Base-by-base conservation (phyloP, 2,888 invertebrate species). In the Agrochola lychnidis region DNA sequence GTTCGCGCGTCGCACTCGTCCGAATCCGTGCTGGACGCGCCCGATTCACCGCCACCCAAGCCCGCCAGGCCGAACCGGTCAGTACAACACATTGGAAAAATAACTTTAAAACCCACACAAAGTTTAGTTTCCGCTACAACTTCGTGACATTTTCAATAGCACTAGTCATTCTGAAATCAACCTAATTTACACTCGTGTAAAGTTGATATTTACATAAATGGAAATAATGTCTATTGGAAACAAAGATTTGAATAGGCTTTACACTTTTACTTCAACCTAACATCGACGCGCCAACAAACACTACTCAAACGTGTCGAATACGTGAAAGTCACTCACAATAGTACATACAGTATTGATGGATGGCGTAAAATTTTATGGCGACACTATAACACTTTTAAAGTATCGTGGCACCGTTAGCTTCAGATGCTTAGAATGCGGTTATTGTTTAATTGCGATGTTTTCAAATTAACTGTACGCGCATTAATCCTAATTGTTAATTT, bases 21-120 rank as follows among this genome's bases (percentile, higher is more conserved):
- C 9, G 98, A 98, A 94, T 98, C 98, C 59, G 98, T 98, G 89
- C 95, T 98, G 90, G 97, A 97, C 84, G 95, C 97, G 69, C 96
- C 96, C 12, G 96, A 96, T 78, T 90, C 98, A 84, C 98, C 98
- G 79, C 98, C 99, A 78, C 99, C 99, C 19, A 99, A 99, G 95
- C 99, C 99, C 69, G 99, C 99, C 72, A 97, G 99, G 89, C 99
- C 99, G 76, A 98, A 97, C 89, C 97, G 98, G 98, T 98, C 93
- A 93, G 89, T 86, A 45, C 30, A n/a, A 70, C 22, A 45, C 19
- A 51, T 42, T 48, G 36, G 7, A 48, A 56, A 71, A 45, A 19
- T 45, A 16, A 45, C 30, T 73, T n/a, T 22, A 56, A 2, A 19
- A 16, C n/a, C 19, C 5, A 36, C 62, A 63, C 25, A 12, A 48